These are phyloP conservation scores for Hemicordylus capensis DNA, from an alignment of 2,113 vertebrate genomes.

Conservation along the genomic window DNA sequence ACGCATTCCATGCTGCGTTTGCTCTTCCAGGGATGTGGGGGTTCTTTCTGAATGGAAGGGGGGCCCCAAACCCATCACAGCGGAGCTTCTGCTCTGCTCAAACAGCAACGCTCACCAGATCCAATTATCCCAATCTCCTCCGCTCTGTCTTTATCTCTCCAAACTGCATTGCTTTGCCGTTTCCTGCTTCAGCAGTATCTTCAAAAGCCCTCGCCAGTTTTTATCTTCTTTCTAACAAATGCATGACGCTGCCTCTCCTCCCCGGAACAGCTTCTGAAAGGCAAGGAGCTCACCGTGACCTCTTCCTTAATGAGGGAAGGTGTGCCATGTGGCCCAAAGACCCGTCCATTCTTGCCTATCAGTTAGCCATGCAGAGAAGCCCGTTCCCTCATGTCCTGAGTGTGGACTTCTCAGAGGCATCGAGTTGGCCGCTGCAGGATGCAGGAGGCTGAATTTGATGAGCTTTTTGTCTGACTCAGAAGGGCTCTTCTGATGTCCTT, in stretches of 20 bases:
- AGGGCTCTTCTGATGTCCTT: no score
- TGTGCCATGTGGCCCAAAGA: background rate
- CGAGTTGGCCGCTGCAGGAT: no score
- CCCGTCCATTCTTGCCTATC: background rate
- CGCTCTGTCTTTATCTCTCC: background rate
- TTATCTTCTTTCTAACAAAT: background rate
- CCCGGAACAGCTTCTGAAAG: accelerated
- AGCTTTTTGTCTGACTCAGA: no score
- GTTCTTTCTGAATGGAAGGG: background rate
- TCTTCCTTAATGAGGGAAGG: background rate
- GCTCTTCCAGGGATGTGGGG: background rate
- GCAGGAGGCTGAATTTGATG: no score
- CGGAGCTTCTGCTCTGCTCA: background rate
- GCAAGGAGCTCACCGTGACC: background rate
- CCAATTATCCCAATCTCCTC: background rate
- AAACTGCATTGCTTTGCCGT: background rate
- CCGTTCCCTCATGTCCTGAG: no score
- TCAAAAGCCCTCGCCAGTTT: background rate
- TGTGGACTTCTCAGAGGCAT: no score
- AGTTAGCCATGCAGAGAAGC: no score
- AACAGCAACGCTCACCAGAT: background rate
- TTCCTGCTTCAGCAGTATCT: background rate
- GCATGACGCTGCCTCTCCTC: background rate
- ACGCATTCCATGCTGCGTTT: background rate
- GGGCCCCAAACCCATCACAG: background rate